These are phyloP conservation scores for Hylaeus anthracinus DNA, from an alignment of 1,140 invertebrate species.

Conservation along the genomic window DNA sequence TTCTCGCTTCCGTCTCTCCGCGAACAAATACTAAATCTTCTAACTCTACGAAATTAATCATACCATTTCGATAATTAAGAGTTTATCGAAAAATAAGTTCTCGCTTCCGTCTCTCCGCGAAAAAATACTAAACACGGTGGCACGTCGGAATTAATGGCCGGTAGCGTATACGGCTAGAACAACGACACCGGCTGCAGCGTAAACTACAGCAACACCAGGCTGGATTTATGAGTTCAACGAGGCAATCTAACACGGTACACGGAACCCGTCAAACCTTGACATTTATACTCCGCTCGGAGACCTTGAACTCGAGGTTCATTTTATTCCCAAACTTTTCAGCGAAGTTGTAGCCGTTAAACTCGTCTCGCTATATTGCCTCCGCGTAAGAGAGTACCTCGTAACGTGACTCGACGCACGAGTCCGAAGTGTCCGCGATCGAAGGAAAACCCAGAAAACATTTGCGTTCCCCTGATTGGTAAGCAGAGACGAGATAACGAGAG, in stretches of 20 bases:
- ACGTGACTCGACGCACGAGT: background rate
- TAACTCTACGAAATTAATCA: too few species aligned
- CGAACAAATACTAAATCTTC: too few species aligned
- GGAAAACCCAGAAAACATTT: background rate
- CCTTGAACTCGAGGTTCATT: constrained; percentile 10
- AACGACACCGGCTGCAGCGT: background rate
- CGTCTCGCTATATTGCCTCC: too few species aligned
- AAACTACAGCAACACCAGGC: background rate
- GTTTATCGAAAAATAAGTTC: too few species aligned
- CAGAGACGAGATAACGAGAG: background rate
- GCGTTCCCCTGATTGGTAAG: background rate
- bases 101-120: too few species aligned
- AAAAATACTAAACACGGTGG: too few species aligned
- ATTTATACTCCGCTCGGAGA: constrained; percentile 28
- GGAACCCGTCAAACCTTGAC: constrained; percentile 49
- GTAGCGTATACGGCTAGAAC: background rate
- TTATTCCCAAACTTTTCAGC: background rate
- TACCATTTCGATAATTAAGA: too few species aligned
- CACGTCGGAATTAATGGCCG: too few species aligned
- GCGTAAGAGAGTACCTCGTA: too few species aligned
- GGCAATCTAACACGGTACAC: constrained; percentile 22
- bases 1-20: too few species aligned
- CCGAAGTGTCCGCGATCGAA: background rate
- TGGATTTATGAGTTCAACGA: background rate
- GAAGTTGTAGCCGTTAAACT: too few species aligned